A percentile compares a stretch with the other conserved stretches of the same genome.
phyloP scores from a whole-genome alignment of 2,888 invertebrate species.

The Drosophila nr. fundita region DNA sequence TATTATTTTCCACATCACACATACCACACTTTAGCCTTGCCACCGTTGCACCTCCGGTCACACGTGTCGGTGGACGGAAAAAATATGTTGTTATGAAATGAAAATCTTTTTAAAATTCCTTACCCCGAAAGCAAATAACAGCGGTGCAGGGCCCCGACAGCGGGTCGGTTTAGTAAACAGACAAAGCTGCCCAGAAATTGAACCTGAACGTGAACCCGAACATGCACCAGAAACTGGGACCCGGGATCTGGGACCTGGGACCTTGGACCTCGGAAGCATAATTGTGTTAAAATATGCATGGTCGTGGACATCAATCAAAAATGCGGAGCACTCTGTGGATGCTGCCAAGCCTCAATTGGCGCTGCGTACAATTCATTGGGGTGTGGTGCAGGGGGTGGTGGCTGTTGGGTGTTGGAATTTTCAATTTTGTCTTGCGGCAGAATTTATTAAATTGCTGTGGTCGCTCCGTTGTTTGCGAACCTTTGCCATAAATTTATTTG shows the following conservation, averaged over 20 bases:
- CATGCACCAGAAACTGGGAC: background rate
- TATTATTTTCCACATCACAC: slow-evolving; percentile 51
- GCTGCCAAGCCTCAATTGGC: slow-evolving; percentile 43
- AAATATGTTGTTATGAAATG: slow-evolving; percentile 67
- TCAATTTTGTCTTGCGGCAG: slow-evolving; percentile 69
- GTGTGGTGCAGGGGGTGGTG: background rate
- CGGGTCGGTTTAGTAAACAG: slow-evolving; percentile 58
- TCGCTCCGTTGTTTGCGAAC: slow-evolving; percentile 48
- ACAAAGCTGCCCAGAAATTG: slow-evolving; percentile 9
- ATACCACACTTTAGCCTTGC: slow-evolving; percentile 57
- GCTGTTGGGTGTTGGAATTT: slow-evolving; percentile 54
- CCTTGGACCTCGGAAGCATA: slow-evolving; percentile 25
- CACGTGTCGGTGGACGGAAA: slow-evolving; percentile 41
- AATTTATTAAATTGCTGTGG: slow-evolving; percentile 76
- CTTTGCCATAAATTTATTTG: slow-evolving; percentile 70
- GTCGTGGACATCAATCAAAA: slow-evolving; percentile 72
- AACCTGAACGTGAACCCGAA: background rate
- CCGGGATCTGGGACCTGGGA: background rate
- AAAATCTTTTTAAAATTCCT: slow-evolving; percentile 71
- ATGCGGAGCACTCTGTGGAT: slow-evolving; percentile 37
- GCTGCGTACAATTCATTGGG: slow-evolving; percentile 40
- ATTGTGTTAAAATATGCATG: slow-evolving; percentile 48
- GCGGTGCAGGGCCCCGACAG: slow-evolving; percentile 26
- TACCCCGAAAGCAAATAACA: slow-evolving; percentile 72
- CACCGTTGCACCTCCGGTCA: slow-evolving; percentile 7